A percentile compares a stretch with the other conserved stretches of the same genome.
Evolutionary conservation across 2,797 vertebrate species (phyloP).

Genomic region (Jordanella pulchra): DNA sequence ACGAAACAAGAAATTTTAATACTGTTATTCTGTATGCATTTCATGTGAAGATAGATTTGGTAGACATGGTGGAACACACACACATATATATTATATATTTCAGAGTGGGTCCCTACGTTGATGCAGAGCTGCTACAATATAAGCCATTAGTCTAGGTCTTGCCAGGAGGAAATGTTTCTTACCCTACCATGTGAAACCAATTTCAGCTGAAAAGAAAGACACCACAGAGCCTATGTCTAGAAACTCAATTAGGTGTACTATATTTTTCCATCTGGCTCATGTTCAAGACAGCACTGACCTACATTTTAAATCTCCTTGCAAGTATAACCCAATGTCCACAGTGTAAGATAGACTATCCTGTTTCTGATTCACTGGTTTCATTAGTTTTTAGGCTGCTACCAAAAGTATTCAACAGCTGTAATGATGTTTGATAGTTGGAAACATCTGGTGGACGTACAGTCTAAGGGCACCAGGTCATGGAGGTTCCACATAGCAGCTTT

Average conservation of each 20-base stretch:
- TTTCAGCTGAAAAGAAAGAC: constrained; percentile 70
- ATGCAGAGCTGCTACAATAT: constrained; percentile 67
- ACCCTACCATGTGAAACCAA: constrained; percentile 75
- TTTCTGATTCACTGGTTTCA: constrained; percentile 15
- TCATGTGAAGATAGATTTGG: not conserved
- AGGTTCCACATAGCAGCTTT: constrained; percentile 42
- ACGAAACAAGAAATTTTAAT: constrained; percentile 3
- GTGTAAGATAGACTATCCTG: constrained; percentile 35
- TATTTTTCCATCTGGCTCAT: constrained; percentile 50
- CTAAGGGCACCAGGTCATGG: constrained; percentile 33
- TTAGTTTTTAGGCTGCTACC: constrained; percentile 23
- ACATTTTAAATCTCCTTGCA: constrained; percentile 58
- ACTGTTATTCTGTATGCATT: not conserved
- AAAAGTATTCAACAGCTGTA: constrained; percentile 18
- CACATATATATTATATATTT: constrained; percentile 5
- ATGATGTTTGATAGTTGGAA: constrained; percentile 15
- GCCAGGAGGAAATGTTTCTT: constrained; percentile 79
- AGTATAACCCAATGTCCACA: constrained; percentile 61
- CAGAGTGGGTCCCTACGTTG: constrained; percentile 48
- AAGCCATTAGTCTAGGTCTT: constrained; percentile 55
- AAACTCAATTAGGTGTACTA: constrained; percentile 77
- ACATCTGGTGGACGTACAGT: constrained; percentile 14
- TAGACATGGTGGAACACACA: constrained; percentile 33
- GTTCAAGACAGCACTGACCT: constrained; percentile 58
- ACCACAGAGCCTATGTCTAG: constrained; percentile 70